Percentiles rank a stretch among this genome's conserved stretches.
Conservation (phyloP, 2,797 vertebrate species). For the Oreochromis grahami region DNA sequence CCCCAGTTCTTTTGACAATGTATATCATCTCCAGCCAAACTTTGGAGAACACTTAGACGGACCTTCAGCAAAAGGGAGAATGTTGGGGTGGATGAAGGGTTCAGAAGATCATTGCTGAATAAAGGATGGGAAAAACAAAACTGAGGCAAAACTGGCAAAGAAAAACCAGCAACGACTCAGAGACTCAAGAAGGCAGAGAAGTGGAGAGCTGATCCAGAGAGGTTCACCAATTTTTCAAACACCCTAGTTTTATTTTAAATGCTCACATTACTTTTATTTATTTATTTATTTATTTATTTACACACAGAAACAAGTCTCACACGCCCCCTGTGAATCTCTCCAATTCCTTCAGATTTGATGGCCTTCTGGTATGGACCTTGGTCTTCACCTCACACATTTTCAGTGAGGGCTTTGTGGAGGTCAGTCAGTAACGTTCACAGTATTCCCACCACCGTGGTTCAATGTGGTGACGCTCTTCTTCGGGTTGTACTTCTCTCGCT, state of each 20-base stretch:
- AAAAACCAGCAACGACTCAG: background rate
- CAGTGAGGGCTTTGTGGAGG: background rate
- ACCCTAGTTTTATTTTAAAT: background rate
- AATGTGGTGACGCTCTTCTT: background rate
- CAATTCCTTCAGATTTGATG: background rate
- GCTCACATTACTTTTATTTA: background rate
- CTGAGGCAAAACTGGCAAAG: background rate
- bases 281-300: background rate
- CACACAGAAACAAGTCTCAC: background rate
- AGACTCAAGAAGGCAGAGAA: background rate
- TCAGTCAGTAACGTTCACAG: background rate
- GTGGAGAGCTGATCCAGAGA: background rate
- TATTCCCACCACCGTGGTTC: background rate
- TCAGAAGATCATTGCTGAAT: background rate
- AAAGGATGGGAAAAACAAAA: background rate
- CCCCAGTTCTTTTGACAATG: background rate
- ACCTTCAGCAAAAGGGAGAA: background rate
- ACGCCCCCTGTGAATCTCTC: background rate
- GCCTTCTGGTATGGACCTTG: background rate
- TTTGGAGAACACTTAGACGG: background rate
- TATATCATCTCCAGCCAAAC: background rate
- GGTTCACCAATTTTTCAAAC: background rate
- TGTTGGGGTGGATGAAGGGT: background rate
- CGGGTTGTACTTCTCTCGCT: background rate
- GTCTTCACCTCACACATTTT: background rate